Evolutionary conservation across 2,888 invertebrate genomes (phyloP).

Genomic region (Dysmachus trigonus): DNA sequence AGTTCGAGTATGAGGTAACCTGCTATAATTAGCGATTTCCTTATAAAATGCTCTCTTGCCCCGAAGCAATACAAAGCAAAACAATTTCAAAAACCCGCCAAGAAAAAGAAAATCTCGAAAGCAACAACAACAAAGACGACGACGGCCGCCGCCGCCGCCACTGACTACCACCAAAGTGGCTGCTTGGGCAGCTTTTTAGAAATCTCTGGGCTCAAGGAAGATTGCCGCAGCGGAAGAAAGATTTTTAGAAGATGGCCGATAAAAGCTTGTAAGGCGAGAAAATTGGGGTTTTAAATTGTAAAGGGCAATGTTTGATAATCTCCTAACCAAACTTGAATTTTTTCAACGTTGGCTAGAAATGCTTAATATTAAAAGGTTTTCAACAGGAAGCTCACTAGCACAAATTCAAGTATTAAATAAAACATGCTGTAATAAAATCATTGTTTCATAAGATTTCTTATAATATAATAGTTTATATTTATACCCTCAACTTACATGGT

Average conservation of each 20-base stretch:
- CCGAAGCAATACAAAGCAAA: neutral
- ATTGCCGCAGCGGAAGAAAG: neutral
- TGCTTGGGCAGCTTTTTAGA: neutral
- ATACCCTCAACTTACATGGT: no score
- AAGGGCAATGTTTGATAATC: neutral
- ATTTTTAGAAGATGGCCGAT: neutral
- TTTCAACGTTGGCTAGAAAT: no score
- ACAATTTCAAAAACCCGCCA: neutral
- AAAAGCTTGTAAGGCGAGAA: neutral
- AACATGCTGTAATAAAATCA: no score
- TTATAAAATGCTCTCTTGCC: slow-evolving; percentile 35
- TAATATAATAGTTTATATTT: no score
- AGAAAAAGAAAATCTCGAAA: neutral
- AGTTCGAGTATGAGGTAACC: slow-evolving; percentile 41
- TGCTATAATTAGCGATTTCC: slow-evolving; percentile 45
- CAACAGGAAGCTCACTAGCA: no score
- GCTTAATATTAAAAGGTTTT: no score
- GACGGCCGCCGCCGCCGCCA: neutral
- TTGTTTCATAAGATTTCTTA: no score
- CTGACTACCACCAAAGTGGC: neutral
- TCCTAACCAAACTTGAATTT: neutral
- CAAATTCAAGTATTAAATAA: no score
- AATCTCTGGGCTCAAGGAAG: neutral
- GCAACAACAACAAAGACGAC: neutral
- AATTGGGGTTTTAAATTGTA: neutral